Evolutionary conservation across 1,140 invertebrate genomes (phyloP), one percentile per base, ranked within the genome.

Genomic region (Tigriopus japonicus): DNA sequence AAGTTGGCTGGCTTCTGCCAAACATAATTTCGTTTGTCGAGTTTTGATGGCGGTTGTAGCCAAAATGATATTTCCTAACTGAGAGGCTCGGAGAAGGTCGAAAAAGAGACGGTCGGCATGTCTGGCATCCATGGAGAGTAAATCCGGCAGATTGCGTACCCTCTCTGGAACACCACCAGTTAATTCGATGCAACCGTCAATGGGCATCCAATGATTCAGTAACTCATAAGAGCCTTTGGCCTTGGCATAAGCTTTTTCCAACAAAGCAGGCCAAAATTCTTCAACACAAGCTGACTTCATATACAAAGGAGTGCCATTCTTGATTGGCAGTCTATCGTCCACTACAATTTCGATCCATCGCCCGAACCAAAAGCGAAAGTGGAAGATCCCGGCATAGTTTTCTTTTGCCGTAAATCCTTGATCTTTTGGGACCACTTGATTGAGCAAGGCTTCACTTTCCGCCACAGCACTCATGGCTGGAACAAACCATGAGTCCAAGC

Each of bases 241-340:
- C 73, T 75, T 75, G 7, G 74, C 73, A 67, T 75, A 75, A 9
- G 74, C 74, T 60, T 75, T 75, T 60, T 75, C 74, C 28, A 75
- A 62, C 13, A 75, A 65, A 7, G 73, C 71, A 64, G 71, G 72
- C 74, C 74, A 75, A 62, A 74, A 75, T 62, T 75, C 74, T 15
- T 63, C 62, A 13, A 42, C 63, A 63, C 24, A 69, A 66, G 54
- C 54, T 6, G 76, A 78, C 58, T 76, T 74, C 68, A 78, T 75
- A 68, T 76, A 78, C 1, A 76, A 67, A 12, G 78, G 69, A 63
- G 72, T 70, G 10, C 69, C 72, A 59, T 74, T 67, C 65, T 71
- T 71, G 10, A 75, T 77, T 1, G 77, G 77, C 49, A 78, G 67
- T 9, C 75, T 62, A 66, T 78, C 77, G 65, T 79, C 77, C 23